phyloP scores from a whole-genome alignment of 64 coral and sea anemone species.

The Montipora efflorescens region DNA sequence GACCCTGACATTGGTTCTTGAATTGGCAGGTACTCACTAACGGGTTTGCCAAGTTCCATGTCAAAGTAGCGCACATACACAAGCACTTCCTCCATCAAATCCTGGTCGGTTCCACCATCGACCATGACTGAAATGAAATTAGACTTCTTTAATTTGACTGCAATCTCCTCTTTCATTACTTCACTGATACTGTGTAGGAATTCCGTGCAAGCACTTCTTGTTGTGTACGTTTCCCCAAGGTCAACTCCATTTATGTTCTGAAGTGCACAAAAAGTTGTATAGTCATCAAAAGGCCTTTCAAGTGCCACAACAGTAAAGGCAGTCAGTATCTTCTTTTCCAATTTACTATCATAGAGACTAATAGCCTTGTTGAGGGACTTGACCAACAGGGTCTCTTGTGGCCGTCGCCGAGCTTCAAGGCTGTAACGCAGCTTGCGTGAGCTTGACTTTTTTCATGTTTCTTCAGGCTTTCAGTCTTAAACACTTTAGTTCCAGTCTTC shows the following conservation, averaged over 20 bases:
- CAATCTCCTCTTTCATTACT: not conserved
- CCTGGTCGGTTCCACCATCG: conserved; percentile 41
- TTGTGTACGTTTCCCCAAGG: conserved; percentile 39
- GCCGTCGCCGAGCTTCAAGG: not conserved
- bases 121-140: conserved; percentile 14
- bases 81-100: conserved; percentile 11
- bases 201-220: conserved; percentile 20
- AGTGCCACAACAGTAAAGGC: conserved; percentile 41
- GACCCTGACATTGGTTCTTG: conserved; percentile 19
- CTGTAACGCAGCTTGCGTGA: conserved; percentile 8
- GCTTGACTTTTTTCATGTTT: conserved; percentile 46
- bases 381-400: not conserved
- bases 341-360: conserved; percentile 3
- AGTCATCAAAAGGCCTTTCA: conserved; percentile 67
- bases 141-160: not conserved
- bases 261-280: conserved; percentile 44
- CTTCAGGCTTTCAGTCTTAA: conserved; percentile 39
- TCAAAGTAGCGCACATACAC: conserved; percentile 39
- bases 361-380: conserved; percentile 4
- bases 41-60: not conserved
- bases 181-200: conserved; percentile 20
- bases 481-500: conserved; percentile 33
- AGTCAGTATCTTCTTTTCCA: conserved; percentile 57
- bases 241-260: conserved; percentile 61
- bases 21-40: conserved; percentile 21